Evolutionary conservation across 2,888 invertebrate species (phyloP).

Genomic region (Clitarchus hookeri): DNA sequence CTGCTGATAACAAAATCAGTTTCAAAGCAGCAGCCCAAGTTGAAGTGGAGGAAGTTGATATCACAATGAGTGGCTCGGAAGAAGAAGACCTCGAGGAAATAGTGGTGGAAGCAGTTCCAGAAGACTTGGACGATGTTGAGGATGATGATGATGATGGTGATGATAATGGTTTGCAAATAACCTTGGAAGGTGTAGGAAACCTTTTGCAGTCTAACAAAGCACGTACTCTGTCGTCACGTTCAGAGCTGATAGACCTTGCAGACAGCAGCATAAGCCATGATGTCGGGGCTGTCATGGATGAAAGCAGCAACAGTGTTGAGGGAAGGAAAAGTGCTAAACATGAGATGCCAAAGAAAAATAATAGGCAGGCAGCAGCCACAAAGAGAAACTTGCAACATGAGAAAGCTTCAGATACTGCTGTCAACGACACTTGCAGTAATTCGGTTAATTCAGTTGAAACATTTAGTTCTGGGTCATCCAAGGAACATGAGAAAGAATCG

Average conservation of each 20-base stretch:
- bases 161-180: neutral
- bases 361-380: neutral
- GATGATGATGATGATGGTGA: neutral
- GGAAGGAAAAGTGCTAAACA: neutral
- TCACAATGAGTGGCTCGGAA: neutral
- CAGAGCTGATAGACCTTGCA: neutral
- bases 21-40: neutral
- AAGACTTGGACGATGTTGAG: conserved; percentile 6
- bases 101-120: neutral
- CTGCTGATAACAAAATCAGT: neutral
- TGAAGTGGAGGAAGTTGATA: neutral
- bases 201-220: neutral
- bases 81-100: neutral
- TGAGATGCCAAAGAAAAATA: neutral
- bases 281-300: neutral
- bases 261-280: neutral
- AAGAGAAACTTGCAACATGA: neutral
- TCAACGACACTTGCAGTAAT: neutral
- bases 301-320: neutral
- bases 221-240: neutral
- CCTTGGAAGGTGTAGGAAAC: neutral
- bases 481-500: neutral
- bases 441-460: neutral
- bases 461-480: neutral
- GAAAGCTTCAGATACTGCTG: neutral